Evolutionary conservation across 1,140 invertebrate species (phyloP).

Genomic region (Nymphalis io): DNA sequence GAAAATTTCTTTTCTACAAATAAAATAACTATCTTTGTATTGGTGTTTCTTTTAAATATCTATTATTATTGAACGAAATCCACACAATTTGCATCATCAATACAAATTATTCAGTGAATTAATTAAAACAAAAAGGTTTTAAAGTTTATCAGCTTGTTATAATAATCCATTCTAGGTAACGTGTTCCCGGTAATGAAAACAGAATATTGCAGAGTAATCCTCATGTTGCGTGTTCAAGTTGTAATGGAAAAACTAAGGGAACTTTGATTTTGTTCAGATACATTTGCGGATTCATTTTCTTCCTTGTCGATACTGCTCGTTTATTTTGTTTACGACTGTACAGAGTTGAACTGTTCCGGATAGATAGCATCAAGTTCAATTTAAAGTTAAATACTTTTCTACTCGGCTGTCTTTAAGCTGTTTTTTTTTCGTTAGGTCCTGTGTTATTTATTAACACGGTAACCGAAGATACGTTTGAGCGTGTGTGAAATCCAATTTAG

Average conservation of each 20-base stretch:
- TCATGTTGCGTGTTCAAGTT: conserved; percentile 26
- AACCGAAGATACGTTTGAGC: background rate
- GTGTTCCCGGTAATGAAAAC: background rate
- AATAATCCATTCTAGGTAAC: background rate
- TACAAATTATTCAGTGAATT: too few relatives aligned
- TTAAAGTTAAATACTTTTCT: conserved; percentile 23
- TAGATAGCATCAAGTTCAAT: conserved; percentile 30
- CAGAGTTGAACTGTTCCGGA: conserved; percentile 10
- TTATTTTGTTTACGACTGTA: conserved; percentile 29
- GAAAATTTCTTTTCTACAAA: too few relatives aligned
- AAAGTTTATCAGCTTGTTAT: too few relatives aligned
- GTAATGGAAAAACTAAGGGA: conserved; percentile 39
- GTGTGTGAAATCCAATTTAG: background rate
- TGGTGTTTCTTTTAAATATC: too few relatives aligned
- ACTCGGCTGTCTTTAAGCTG: background rate
- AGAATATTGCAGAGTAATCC: conserved; percentile 24
- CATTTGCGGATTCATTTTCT: conserved; percentile 21
- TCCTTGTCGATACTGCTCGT: conserved; percentile 21
- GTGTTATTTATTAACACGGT: conserved; percentile 1
- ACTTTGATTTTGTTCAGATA: conserved; percentile 26
- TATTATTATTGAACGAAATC: too few relatives aligned
- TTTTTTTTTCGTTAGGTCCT: background rate
- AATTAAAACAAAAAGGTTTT: too few relatives aligned
- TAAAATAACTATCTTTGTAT: too few relatives aligned
- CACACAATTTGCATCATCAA: too few relatives aligned